These are phyloP conservation scores for Lobophora halterata DNA, from an alignment of 2,888 invertebrate genomes.

Conservation along the genomic window DNA sequence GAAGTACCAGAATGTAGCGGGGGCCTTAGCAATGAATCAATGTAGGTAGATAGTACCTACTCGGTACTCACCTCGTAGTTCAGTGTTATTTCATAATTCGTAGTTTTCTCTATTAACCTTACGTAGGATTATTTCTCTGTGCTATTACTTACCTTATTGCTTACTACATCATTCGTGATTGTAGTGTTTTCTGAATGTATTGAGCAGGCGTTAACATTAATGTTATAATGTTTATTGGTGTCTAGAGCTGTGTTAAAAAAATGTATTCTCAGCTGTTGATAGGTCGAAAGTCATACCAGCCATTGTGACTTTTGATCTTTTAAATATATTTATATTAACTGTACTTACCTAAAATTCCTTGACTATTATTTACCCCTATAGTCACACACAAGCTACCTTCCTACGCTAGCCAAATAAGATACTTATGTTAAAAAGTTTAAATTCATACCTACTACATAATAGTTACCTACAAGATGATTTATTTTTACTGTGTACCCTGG, in stretches of 20 bases:
- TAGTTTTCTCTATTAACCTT: constrained; percentile 18
- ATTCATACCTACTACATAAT: too few relatives aligned
- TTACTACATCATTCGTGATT: too few relatives aligned
- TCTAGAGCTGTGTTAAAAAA: constrained; percentile 26
- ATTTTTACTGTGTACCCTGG: too few relatives aligned
- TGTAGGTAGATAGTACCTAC: constrained; percentile 10
- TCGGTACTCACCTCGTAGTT: too few relatives aligned
- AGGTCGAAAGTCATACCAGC: constrained; percentile 76
- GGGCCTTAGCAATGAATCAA: constrained; percentile 33
- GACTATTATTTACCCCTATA: constrained; percentile 40
- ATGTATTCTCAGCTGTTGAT: constrained; percentile 37
- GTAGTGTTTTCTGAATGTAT: too few relatives aligned
- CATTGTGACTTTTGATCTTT: constrained; percentile 76
- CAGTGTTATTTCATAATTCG: too few relatives aligned
- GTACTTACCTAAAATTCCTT: constrained; percentile 38
- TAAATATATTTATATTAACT: constrained; percentile 72
- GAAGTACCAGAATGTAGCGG: too few relatives aligned
- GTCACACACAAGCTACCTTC: neutral
- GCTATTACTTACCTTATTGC: too few relatives aligned
- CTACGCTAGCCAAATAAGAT: too few relatives aligned
- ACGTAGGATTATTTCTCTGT: too few relatives aligned
- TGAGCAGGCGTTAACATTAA: constrained; percentile 5
- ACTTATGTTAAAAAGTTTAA: too few relatives aligned
- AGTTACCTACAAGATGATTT: too few relatives aligned
- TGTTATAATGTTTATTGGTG: constrained; percentile 13